Evolutionary conservation across 2,113 vertebrate genomes (phyloP).

Genomic region (Myotis yumanensis): DNA sequence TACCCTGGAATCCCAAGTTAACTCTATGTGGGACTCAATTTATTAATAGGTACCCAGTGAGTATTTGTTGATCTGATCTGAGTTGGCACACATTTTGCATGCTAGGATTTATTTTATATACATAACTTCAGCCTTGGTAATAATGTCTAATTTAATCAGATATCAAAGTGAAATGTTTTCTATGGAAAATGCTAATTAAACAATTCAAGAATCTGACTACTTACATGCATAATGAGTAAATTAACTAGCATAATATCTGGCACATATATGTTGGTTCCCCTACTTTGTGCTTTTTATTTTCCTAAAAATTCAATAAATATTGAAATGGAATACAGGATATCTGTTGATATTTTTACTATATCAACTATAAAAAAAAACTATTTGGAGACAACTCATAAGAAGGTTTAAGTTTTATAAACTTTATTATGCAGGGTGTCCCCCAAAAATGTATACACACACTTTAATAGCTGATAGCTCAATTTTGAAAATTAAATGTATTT

Average conservation of each 20-base stretch:
- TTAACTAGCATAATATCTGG: neutral
- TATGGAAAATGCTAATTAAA: constrained; percentile 17
- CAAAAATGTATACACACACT: too few relatives aligned
- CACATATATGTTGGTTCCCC: neutral
- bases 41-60: neutral
- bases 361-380: neutral
- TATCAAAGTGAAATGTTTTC: neutral
- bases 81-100: neutral
- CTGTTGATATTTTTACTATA: neutral
- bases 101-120: neutral
- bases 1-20: neutral
- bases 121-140: neutral
- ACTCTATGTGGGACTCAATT: neutral
- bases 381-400: neutral
- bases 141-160: neutral
- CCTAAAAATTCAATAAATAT: neutral
- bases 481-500: too few relatives aligned
- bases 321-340: neutral
- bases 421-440: too few relatives aligned
- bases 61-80: neutral
- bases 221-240: neutral
- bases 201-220: neutral
- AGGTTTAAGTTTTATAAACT: neutral
- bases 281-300: neutral
- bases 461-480: too few relatives aligned